phyloP scores from a whole-genome alignment of 2,113 vertebrate species.

The Rhineura floridana region DNA sequence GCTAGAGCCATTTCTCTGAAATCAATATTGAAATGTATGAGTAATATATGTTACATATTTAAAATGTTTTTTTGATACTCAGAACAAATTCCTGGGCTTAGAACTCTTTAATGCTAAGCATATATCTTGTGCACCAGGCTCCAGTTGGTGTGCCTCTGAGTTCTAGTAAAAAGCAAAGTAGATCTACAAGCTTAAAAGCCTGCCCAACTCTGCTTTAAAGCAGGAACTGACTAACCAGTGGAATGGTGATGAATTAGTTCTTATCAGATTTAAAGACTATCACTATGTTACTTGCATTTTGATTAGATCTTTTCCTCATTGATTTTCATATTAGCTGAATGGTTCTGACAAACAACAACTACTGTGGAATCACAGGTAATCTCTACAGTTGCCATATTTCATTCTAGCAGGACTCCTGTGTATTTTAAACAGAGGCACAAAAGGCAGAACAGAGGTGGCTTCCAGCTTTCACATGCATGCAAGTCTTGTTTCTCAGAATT shows the following conservation, averaged over 20 bases:
- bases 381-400: background rate
- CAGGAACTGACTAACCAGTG: background rate
- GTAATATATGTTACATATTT: too few species aligned
- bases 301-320: background rate
- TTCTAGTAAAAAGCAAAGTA: too few species aligned
- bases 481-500: background rate
- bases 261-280: background rate
- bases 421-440: background rate
- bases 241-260: background rate
- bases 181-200: too few species aligned
- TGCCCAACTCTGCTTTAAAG: background rate
- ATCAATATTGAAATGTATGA: conserved; percentile 7
- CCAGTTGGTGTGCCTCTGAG: too few species aligned
- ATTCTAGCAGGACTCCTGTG: background rate
- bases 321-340: background rate
- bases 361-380: background rate
- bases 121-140: too few species aligned
- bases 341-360: background rate
- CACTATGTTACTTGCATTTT: background rate
- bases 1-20: conserved; percentile 36
- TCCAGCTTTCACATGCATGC: background rate
- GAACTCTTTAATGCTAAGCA: too few species aligned
- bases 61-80: too few species aligned
- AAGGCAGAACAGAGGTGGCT: background rate
- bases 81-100: too few species aligned